Base-by-base conservation (phyloP, 2,888 invertebrate species). In the Hypomecis punctinalis region DNA sequence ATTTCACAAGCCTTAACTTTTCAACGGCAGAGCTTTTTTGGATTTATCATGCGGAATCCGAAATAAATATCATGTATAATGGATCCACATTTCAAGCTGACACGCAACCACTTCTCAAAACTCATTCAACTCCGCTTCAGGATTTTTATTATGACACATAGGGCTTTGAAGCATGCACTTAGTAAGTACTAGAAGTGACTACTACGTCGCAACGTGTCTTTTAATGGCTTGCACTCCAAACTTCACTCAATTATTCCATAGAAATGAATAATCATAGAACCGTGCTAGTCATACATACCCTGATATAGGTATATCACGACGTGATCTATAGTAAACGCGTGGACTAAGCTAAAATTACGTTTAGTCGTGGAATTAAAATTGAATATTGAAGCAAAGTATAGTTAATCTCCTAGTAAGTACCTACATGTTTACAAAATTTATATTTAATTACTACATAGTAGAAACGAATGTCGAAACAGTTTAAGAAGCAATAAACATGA, bases 1-100 rank as follows among this genome's bases (percentile, higher is more conserved):
- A 76, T 79, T 77, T 77, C 66, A 61, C 62, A 67, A 74, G 71
- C 76, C 76, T 79, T 74, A 80, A 77, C 68, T 64, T 82, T 80
- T 82, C 77, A 76, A 76, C 77, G 65, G 53, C 72, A 70, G 70
- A 75, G 69, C 73, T 75, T 80, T 78, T 78, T 74, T 65, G 69
- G 76, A 76, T 80, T 72, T 73, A 77, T 80, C 73, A 71, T 71
- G 62, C 23, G 47, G 61, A 62, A 68, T 67, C 66, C 71, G 59
- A 57, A 54, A 59, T 67, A 70, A 71, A 73, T 65, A 74, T 66
- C 66, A 68, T 66, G 67, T 63, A 71, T 75, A 51, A 59, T 67
- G 61, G 39, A 52, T 51, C 35, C 57, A 65, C 48, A 57, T 59
- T 48, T 49, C 48, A 37, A 57, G 47, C 1, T 23, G 55, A 60